Base-by-base conservation (phyloP, 2,888 invertebrate species). In the Ichneumoninae sp. region DNA sequence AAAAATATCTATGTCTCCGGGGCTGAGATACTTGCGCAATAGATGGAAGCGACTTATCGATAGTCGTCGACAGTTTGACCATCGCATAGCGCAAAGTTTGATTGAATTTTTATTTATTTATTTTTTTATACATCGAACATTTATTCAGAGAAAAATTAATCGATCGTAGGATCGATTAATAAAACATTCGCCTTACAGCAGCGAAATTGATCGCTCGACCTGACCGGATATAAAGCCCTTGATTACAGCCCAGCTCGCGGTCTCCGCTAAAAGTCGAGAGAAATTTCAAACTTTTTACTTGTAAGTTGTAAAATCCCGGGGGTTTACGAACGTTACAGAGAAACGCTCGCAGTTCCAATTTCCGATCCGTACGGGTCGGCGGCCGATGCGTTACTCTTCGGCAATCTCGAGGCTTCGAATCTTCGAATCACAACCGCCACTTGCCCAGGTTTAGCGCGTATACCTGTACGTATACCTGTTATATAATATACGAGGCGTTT, bases 261-360 rank as follows among this genome's bases (percentile, higher is more conserved):
- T 30, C 54, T 33, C 40, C 22, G 16, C 22, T 16, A 30, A 63
- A 10, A 57, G 52, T 22, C 74, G 13, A 73, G 44, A 57, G 60
- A 73, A 47, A 73, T 73, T 57, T 63, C 63, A n/a, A 63, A 50
- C 44, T 73, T 73, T 40, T 57, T 16, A 40, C 36, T 40, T 16
- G 44, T n/a, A 30, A 44, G 73, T 47, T 4, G 44, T 60, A 30
- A 60, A 60, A 60, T 47, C 40, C 40, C 73, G 44, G 52, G 36
- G 40, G 10, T 57, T 60, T 73, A 44, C 52, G 57, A 36, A 40
- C 22, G 60, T 57, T 60, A 73, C 73, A 60, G 47, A 73, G 60
- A 44, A 73, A 44, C 73, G 44, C 40, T 44, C 60, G 73, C 40
- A 26, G 44, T 73, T 60, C 57, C 73, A 57, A 60, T 73, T 73